Evolutionary conservation across 1,140 invertebrate species (phyloP).

Genomic region (Drosophila sproati): DNA sequence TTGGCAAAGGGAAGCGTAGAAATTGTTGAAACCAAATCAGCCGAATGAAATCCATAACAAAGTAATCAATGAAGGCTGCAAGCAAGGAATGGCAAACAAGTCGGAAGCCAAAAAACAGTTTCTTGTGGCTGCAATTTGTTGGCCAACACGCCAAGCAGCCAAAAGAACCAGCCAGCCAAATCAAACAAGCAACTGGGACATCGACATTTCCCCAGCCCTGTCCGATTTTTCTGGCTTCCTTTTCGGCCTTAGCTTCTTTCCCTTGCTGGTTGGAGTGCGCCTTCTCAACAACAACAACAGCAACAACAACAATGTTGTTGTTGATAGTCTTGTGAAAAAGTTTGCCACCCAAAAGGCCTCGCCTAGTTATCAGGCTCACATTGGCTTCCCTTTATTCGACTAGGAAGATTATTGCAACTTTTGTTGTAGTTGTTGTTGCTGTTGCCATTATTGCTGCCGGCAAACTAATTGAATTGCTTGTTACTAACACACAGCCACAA

Average conservation of each 20-base stretch:
- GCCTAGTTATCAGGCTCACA: conserved; percentile 56
- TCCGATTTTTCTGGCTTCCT: conserved; percentile 41
- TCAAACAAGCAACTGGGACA: conserved; percentile 55
- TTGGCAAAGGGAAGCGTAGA: conserved; percentile 11
- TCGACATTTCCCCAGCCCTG: conserved; percentile 36
- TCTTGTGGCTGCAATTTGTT: conserved; percentile 79
- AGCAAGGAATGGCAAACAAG: conserved; percentile 50
- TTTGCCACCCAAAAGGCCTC: conserved; percentile 30
- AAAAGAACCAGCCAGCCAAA: conserved; percentile 60
- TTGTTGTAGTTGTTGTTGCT: conserved; percentile 23
- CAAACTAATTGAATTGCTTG: conserved; percentile 72
- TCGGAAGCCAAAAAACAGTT: conserved; percentile 74
- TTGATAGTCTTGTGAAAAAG: conserved; percentile 63
- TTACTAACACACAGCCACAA: conserved; percentile 52
- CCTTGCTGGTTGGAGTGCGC: conserved; percentile 23
- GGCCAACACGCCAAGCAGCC: conserved; percentile 71
- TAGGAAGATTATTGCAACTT: conserved; percentile 59
- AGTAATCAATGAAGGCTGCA: conserved; percentile 75
- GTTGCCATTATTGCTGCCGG: conserved; percentile 37
- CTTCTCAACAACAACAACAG: conserved; percentile 28
- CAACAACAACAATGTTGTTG: conserved; percentile 41
- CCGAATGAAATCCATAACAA: conserved; percentile 72
- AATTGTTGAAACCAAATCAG: conserved; percentile 55
- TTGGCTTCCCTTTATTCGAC: conserved; percentile 60
- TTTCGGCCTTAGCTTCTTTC: conserved; percentile 23